Evolutionary conservation across 2,113 vertebrate species (phyloP).

Genomic region (Serinus canaria): DNA sequence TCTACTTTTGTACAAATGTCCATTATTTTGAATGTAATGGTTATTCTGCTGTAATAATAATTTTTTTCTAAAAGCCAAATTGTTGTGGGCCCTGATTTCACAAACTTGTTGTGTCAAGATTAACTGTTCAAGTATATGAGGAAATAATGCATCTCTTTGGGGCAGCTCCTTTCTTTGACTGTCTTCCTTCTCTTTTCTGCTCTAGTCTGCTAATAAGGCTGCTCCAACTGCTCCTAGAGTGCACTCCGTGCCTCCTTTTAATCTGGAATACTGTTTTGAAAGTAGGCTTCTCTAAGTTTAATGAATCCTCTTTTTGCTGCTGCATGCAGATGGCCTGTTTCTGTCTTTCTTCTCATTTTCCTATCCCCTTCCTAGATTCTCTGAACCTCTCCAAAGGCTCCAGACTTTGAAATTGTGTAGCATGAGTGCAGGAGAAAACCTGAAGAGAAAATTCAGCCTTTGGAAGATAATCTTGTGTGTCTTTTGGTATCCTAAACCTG

Average conservation of each 20-base stretch:
- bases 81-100: slow-evolving; percentile 38
- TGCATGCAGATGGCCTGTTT: not conserved
- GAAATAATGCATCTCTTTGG: not conserved
- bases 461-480: rapidly evolving
- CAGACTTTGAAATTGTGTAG: not conserved
- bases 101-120: not conserved
- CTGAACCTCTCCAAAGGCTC: not conserved
- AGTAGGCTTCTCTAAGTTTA: not conserved
- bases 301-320: not conserved
- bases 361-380: not conserved
- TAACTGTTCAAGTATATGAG: not conserved
- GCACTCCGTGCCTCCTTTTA: not conserved
- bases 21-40: slow-evolving; percentile 57
- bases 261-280: not conserved
- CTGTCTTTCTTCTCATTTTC: not conserved
- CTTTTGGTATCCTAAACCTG: not conserved
- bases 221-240: not conserved
- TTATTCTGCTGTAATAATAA: slow-evolving; percentile 47
- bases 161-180: not conserved
- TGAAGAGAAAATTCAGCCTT: not conserved
- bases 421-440: not conserved
- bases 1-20: slow-evolving; percentile 59
- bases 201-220: not conserved
- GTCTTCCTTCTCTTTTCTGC: not conserved
- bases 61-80: slow-evolving; percentile 41